Conservation (phyloP, 2,797 vertebrate species). For the Cirrhinus mrigala region DNA sequence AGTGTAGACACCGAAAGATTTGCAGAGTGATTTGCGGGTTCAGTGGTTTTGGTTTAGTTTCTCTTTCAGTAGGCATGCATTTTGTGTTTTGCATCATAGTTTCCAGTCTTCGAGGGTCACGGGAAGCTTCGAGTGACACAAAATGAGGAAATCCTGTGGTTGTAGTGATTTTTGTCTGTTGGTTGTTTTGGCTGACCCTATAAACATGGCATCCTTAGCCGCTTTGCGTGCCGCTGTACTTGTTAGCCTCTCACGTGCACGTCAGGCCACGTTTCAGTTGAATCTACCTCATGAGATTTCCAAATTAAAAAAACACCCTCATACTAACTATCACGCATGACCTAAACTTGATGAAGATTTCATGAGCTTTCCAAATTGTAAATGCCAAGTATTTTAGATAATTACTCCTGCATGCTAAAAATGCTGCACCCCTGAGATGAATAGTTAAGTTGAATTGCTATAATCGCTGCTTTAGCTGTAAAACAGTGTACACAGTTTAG, state of each 20-base stretch:
- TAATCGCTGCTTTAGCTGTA: conserved; percentile 19
- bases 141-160: conserved; percentile 80
- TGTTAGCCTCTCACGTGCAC: neutral
- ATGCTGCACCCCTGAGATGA: conserved; percentile 18
- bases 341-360: conserved; percentile 32
- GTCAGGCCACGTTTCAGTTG: neutral
- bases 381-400: conserved; percentile 49
- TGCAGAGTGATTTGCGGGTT: conserved; percentile 17
- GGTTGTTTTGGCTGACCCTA: conserved; percentile 61
- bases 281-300: conserved; percentile 17
- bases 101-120: conserved; percentile 30
- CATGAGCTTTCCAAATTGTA: conserved; percentile 28
- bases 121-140: conserved; percentile 52
- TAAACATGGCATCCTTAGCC: neutral
- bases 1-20: neutral
- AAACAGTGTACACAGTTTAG: neutral
- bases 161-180: conserved; percentile 67
- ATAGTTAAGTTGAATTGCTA: conserved; percentile 17
- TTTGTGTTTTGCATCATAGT: conserved; percentile 27
- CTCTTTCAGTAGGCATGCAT: neutral
- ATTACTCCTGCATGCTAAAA: conserved; percentile 42
- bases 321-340: conserved; percentile 36
- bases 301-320: conserved; percentile 35
- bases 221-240: neutral
- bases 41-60: conserved; percentile 22